Percentiles rank a stretch among this genome's conserved stretches.
phyloP scores from a whole-genome alignment of 2,797 vertebrate genomes.

The Distichodus sexfasciatus region DNA sequence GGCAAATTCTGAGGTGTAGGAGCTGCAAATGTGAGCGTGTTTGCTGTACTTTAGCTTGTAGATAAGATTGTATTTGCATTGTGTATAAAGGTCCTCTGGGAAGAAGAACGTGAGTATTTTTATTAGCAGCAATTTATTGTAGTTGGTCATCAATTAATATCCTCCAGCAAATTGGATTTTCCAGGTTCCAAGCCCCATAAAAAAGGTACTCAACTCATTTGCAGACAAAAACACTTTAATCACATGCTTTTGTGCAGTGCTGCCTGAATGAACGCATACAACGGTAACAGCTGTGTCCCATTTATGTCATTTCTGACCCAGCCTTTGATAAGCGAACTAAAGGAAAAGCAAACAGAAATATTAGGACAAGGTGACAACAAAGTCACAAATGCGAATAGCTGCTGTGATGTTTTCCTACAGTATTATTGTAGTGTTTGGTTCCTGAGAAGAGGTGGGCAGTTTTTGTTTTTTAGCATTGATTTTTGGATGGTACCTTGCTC shows the following conservation, averaged over 20 bases:
- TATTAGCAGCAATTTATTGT: too few species aligned
- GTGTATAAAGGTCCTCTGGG: neutral
- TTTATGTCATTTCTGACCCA: constrained; percentile 4
- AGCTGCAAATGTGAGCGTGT: neutral
- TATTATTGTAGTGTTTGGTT: too few species aligned
- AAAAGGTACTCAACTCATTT: neutral
- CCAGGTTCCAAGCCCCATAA: too few species aligned
- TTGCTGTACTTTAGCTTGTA: neutral
- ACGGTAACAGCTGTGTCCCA: neutral
- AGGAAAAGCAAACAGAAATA: constrained; percentile 37
- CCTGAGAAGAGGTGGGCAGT: too few species aligned
- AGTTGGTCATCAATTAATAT: too few species aligned
- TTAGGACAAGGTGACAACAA: constrained; percentile 55
- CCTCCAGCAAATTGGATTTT: too few species aligned
- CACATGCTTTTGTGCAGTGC: neutral
- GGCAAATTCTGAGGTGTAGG: neutral
- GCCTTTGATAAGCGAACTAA: constrained; percentile 27
- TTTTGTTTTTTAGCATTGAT: too few species aligned
- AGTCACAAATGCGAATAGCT: neutral
- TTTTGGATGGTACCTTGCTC: too few species aligned
- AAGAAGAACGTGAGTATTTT: neutral
- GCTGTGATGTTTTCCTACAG: neutral
- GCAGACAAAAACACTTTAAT: neutral
- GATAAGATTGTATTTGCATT: constrained; percentile 12
- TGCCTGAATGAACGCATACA: neutral